phyloP scores from a whole-genome alignment of 1,140 invertebrate species.

The Phocides pigmalion region DNA sequence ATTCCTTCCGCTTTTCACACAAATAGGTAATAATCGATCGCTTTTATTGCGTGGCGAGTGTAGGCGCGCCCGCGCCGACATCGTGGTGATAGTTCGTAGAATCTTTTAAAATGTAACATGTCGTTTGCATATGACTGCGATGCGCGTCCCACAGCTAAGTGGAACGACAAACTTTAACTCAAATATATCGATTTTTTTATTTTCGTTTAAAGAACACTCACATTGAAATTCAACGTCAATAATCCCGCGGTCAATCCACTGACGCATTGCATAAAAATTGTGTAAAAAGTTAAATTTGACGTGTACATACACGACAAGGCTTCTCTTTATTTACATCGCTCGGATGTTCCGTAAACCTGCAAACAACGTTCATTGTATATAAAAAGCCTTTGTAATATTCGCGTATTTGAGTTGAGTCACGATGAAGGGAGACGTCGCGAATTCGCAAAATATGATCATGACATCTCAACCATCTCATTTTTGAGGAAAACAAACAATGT shows the following conservation, averaged over 20 bases:
- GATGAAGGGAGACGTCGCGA: conserved; percentile 53
- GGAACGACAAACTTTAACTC: conserved; percentile 53
- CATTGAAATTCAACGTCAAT: conserved; percentile 36
- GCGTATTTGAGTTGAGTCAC: conserved; percentile 67
- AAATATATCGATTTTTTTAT: conserved; percentile 34
- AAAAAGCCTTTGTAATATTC: conserved; percentile 67
- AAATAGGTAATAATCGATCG: conserved; percentile 83
- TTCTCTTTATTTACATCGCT: conserved; percentile 62
- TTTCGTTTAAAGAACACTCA: conserved; percentile 5
- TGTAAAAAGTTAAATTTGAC: conserved; percentile 56
- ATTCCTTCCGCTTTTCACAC: conserved; percentile 81
- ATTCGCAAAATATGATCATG: conserved; percentile 46
- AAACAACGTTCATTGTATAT: conserved; percentile 67
- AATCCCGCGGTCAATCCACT: conserved; percentile 35
- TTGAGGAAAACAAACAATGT: conserved; percentile 23
- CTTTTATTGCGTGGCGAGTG: conserved; percentile 75
- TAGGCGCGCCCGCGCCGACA: conserved; percentile 59
- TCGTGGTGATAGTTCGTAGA: conserved; percentile 71
- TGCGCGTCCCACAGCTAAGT: conserved; percentile 55
- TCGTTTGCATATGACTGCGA: conserved; percentile 52
- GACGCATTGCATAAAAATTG: conserved; percentile 52
- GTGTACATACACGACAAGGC: conserved; percentile 57
- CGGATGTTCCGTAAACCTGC: conserved; percentile 57
- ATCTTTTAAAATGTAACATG: conserved; percentile 67
- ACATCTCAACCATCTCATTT: conserved; percentile 20